Base-by-base conservation (phyloP, 92 coral and sea anemone species). In the Paragorgia papillata region DNA sequence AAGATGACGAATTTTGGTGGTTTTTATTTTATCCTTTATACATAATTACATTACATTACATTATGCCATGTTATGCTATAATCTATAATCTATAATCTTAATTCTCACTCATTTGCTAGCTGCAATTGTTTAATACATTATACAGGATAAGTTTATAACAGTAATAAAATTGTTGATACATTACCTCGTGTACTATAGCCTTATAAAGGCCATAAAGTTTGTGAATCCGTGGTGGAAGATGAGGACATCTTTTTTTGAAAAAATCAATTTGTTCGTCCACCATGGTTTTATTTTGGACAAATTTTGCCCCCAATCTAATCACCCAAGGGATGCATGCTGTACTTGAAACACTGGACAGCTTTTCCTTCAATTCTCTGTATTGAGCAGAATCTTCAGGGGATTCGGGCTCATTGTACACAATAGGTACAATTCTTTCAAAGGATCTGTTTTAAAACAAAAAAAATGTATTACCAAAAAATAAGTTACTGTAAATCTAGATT, bases 151-250 rank as follows among this genome's bases (percentile, higher is more conserved):
- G n/a, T 37, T 37, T 37, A 12, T 37, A 37, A 37, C 43, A 37
- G 3, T 65, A 6, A 65, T 65, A 32, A n/a, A n/a, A n/a, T 22
- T 19, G 35, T 18, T 24, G 31, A 28, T 27, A 61, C 29, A 24
- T 39, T 30, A 76, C 82, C 73, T 76, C 59, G 9, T 76, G 73
- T 9, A 76, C 82, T 41, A 76, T 76, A 35, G 82, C 82, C 44
- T 78, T 78, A 59, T 64, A 78, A n/a, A 78, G 82, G 18, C 82
- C 82, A 78, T 78, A 78, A 2, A 78, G 61, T 30, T 64, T 78
- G 71, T 62, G 74, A 6, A 78, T 27, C 19, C 74, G 25, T 9
- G 71, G 76, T 15, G 55, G 55, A 1, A 66, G 13, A 39, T 25
- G 2, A 19, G 73, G 73, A 29, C 49, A 44, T 57, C 53, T 67